phyloP scores from a whole-genome alignment of 2,113 vertebrate species.

The Elachura formosa region DNA sequence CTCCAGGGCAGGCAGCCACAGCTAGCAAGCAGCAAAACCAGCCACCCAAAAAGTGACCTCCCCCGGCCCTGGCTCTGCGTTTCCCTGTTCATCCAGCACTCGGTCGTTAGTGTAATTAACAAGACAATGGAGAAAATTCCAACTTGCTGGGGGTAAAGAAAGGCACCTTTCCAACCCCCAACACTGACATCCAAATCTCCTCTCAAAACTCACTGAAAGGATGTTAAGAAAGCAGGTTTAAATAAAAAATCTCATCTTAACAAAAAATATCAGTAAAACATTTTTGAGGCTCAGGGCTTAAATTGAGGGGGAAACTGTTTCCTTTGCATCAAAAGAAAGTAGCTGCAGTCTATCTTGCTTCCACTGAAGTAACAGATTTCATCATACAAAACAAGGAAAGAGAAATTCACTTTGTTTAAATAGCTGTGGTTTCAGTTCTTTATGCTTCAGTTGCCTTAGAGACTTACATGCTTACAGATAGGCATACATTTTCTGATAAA shows the following conservation, averaged over 20 bases:
- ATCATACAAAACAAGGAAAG: neutral
- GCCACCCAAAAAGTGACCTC: too few relatives aligned
- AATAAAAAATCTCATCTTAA: neutral
- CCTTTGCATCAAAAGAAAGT: neutral
- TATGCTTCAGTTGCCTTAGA: neutral
- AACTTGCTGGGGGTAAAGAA: too few relatives aligned
- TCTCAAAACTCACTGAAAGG: neutral
- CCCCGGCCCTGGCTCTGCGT: too few relatives aligned
- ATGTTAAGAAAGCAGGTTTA: neutral
- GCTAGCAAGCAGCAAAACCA: too few relatives aligned
- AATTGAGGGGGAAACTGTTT: neutral
- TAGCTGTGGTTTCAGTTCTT: neutral
- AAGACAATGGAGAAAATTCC: too few relatives aligned
- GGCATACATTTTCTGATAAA: neutral
- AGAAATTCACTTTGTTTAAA: neutral
- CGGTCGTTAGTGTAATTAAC: too few relatives aligned
- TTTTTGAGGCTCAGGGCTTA: neutral
- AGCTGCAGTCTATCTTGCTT: neutral
- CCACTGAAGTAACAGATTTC: neutral
- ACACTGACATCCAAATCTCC: neutral
- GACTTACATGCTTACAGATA: neutral
- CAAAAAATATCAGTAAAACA: neutral
- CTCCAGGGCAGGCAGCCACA: too few relatives aligned
- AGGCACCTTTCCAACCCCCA: too few relatives aligned
- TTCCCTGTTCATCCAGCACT: too few relatives aligned